A percentile compares a stretch with the other conserved stretches of the same genome.
phyloP scores from a whole-genome alignment of 2,113 vertebrate species.

The Rana temporaria region DNA sequence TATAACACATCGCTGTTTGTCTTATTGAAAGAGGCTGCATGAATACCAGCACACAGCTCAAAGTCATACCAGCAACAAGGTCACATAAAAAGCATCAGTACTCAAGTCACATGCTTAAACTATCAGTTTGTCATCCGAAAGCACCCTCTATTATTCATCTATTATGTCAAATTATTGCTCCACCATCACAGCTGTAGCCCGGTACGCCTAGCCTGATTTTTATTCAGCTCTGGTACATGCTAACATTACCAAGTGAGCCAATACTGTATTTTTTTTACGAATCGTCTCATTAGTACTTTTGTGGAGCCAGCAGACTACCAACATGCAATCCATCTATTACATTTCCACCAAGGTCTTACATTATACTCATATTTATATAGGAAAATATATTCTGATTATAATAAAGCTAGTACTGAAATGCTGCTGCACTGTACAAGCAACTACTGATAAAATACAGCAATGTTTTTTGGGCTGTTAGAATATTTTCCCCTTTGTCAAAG shows the following conservation, averaged over 20 bases:
- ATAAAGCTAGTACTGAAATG: no score
- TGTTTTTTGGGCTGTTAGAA: no score
- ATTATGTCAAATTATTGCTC: slow-evolving; percentile 30
- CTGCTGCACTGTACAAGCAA: no score
- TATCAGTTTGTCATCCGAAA: slow-evolving; percentile 38
- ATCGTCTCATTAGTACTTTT: slow-evolving; percentile 6
- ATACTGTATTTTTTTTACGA: background rate
- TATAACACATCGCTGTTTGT: no score
- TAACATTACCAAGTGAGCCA: slow-evolving; percentile 12
- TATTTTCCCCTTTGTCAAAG: no score
- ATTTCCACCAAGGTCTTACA: background rate
- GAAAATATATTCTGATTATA: no score
- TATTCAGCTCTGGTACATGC: slow-evolving; percentile 14
- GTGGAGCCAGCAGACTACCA: background rate
- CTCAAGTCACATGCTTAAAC: slow-evolving; percentile 26
- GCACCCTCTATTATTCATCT: slow-evolving; percentile 28
- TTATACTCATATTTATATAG: no score
- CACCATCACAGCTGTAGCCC: slow-evolving; percentile 35
- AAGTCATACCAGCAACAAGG: slow-evolving; percentile 19
- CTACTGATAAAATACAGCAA: no score
- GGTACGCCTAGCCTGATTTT: slow-evolving; percentile 11
- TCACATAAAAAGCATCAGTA: slow-evolving; percentile 20
- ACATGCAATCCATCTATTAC: background rate
- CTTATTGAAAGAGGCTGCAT: no score
- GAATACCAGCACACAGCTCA: background rate